Evolutionary conservation across 2,888 invertebrate species (phyloP).

Genomic region (Sabatieria punctata): DNA sequence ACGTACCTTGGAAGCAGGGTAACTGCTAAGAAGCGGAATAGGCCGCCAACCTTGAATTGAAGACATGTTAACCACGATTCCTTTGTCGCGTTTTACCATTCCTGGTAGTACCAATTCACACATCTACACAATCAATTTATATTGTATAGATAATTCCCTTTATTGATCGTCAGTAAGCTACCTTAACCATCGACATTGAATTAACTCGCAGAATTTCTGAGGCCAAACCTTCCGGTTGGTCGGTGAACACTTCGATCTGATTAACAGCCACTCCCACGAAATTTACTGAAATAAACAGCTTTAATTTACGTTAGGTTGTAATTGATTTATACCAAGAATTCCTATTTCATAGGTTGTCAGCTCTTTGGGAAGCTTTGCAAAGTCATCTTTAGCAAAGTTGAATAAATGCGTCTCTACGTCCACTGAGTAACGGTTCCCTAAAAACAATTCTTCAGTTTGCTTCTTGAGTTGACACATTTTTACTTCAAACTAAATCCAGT

Average conservation of each 20-base stretch:
- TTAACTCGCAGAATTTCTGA: not conserved
- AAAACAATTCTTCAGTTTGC: too few species aligned
- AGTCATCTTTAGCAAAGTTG: slow-evolving; percentile 20
- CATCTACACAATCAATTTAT: not conserved
- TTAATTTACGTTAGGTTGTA: too few species aligned
- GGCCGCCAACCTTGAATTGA: not conserved
- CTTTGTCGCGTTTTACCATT: not conserved
- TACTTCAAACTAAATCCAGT: too few species aligned
- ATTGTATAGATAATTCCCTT: too few species aligned
- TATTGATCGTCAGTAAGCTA: too few species aligned
- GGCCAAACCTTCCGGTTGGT: slow-evolving; percentile 14
- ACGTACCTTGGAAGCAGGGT: not conserved
- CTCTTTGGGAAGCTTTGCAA: slow-evolving; percentile 16
- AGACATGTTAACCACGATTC: not conserved
- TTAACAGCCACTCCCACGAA: slow-evolving; percentile 26
- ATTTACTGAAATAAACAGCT: slow-evolving; percentile 22
- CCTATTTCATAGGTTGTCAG: slow-evolving; percentile 22
- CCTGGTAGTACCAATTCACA: not conserved
- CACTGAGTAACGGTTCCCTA: slow-evolving; percentile 12
- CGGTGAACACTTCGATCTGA: slow-evolving; percentile 24
- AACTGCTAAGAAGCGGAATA: not conserved
- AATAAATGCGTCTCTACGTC: slow-evolving; percentile 20
- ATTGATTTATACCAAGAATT: slow-evolving; percentile 16
- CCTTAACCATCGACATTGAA: not conserved
- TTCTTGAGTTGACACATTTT: too few species aligned